Evolutionary conservation across 2,113 vertebrate genomes (phyloP), one percentile per base, ranked within the genome.

Genomic region (Rhinogobius similis): DNA sequence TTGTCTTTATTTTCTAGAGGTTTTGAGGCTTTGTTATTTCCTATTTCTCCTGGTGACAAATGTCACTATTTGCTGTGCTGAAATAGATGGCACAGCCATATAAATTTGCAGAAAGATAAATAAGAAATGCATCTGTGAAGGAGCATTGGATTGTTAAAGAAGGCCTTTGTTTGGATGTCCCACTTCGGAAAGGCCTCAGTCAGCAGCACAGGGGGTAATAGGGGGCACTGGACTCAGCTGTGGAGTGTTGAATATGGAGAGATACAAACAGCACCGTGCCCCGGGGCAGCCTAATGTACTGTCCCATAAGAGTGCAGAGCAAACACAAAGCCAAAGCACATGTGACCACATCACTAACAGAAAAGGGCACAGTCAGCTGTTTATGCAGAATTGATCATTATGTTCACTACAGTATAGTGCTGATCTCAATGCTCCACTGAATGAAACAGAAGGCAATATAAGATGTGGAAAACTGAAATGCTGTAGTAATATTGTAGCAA

Each of bases 141-240:
- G 77, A 81, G 65, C 64, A 65, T 78, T 80, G 85, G 86, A 90
- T 83, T 76, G 24, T 78, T 86, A 75, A 62, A 53, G 63, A 83
- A 75, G 73, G 77, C 68, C 69, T 76, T 65, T 78, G 82, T 78
- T 64, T 71, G 70, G 56, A 73, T 58, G 67, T 77, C 75, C 67
- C 62, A 73, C 53, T 12, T 41, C 65, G 70, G 38, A 80, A 87
- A 89, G 46, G 77, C 75, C 73, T 71, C 67, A 72, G 89, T 91
- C 90, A 90, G 90, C 88, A 90, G 89, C 88, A 90, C 62, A 56
- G 73, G 75, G 52, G 78, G 82, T 88, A 90, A 86, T 89, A 76
- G 85, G 72, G 86, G 55, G 62, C 67, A 41, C 58, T n/a, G 59
- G 74, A 70, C 61, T 65, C 26, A 77, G 70, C 52, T 66, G n/a